phyloP scores from a whole-genome alignment of 2,888 invertebrate genomes.

The Lissonota sp. region DNA sequence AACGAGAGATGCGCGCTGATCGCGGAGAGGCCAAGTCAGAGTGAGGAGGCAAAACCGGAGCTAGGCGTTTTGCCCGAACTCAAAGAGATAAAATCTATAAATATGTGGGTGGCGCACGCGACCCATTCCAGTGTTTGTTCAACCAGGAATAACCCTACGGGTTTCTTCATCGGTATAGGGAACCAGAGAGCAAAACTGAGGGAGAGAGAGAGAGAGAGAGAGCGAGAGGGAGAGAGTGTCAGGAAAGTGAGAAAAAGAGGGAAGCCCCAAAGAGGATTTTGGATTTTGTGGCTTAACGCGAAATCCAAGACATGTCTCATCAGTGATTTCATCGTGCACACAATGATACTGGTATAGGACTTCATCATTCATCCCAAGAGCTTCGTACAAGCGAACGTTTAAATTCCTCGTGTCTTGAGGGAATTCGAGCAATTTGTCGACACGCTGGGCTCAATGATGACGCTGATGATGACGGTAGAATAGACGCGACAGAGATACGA shows the following conservation, averaged over 20 bases:
- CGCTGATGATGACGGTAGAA: slow-evolving; percentile 8
- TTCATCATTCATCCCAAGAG: slow-evolving; percentile 41
- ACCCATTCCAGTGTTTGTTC: slow-evolving; percentile 84
- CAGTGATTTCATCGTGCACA: slow-evolving; percentile 37
- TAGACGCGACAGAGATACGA: background rate
- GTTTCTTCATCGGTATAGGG: slow-evolving; percentile 78
- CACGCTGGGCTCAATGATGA: slow-evolving; percentile 21
- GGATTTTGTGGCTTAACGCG: slow-evolving; percentile 80
- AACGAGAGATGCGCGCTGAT: slow-evolving; percentile 40
- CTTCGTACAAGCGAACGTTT: too few relatives aligned
- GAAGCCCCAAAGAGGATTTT: slow-evolving; percentile 72
- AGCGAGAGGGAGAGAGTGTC: slow-evolving; percentile 56
- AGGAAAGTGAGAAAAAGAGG: slow-evolving; percentile 43
- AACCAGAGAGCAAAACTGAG: slow-evolving; percentile 71
- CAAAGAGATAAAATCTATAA: slow-evolving; percentile 84
- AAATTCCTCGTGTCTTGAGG: slow-evolving; percentile 33
- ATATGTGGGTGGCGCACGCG: slow-evolving; percentile 83
- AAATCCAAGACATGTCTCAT: slow-evolving; percentile 48
- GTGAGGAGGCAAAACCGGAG: slow-evolving; percentile 11
- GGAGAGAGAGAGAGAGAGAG: slow-evolving; percentile 58
- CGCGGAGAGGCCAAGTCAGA: slow-evolving; percentile 19
- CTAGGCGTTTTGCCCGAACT: slow-evolving; percentile 59
- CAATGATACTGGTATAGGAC: slow-evolving; percentile 23
- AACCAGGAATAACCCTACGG: slow-evolving; percentile 83
- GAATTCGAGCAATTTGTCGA: slow-evolving; percentile 43